phyloP scores from a whole-genome alignment of 2,797 vertebrate genomes.

The Tympanoctomys barrerae region DNA sequence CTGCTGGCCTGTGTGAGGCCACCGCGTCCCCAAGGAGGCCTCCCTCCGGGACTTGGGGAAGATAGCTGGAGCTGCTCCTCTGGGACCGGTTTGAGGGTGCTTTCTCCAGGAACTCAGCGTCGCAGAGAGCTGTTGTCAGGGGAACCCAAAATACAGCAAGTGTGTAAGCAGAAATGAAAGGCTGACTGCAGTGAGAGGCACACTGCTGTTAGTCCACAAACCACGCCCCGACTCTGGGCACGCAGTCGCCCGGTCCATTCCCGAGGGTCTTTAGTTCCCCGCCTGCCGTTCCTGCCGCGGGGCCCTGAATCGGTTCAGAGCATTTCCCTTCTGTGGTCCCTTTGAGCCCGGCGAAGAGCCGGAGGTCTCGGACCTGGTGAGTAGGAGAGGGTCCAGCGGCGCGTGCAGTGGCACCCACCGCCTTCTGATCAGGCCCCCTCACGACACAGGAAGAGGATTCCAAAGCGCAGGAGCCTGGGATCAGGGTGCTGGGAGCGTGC shows the following conservation, averaged over 20 bases:
- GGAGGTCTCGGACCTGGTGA: no score
- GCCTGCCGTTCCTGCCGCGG: background rate
- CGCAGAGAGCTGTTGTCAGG: background rate
- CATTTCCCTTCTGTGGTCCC: background rate
- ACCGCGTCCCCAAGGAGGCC: background rate
- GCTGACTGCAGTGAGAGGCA: background rate
- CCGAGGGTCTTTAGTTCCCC: background rate
- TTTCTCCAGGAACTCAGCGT: background rate
- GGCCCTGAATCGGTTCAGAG: background rate
- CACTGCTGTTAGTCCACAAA: background rate
- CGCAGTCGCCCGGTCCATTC: background rate
- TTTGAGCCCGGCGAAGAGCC: background rate
- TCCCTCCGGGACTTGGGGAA: background rate
- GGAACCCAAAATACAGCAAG: background rate
- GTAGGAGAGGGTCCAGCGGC: background rate
- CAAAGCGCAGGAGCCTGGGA: background rate
- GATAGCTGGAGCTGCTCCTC: background rate
- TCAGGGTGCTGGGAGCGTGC: accelerated
- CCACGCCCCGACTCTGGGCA: accelerated
- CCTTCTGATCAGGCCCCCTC: background rate
- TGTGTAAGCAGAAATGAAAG: background rate
- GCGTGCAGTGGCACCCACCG: background rate
- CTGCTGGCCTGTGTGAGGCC: background rate
- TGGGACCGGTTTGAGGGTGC: background rate
- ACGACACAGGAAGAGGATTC: background rate